A percentile compares a stretch with the other conserved stretches of the same genome.
phyloP scores from a whole-genome alignment of 2,888 invertebrate species.

The Agriopis marginaria region DNA sequence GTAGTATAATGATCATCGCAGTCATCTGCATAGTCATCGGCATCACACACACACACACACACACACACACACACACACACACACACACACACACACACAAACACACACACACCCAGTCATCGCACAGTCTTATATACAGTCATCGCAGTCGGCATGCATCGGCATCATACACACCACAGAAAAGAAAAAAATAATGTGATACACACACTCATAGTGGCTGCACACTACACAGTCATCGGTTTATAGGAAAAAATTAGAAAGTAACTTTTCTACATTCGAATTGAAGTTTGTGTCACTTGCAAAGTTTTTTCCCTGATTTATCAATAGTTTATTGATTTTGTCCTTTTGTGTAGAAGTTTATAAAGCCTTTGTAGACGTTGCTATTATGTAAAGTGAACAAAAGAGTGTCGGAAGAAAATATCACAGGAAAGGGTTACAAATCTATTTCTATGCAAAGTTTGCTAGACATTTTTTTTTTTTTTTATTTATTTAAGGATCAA shows the following conservation, averaged over 20 bases:
- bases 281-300: conserved; percentile 24
- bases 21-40: too few species aligned
- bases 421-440: conserved; percentile 8
- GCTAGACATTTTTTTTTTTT: too few species aligned
- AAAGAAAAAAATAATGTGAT: too few species aligned
- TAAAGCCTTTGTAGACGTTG: conserved; percentile 21
- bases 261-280: conserved; percentile 16
- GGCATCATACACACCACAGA: too few species aligned
- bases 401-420: neutral
- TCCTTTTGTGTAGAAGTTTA: conserved; percentile 31
- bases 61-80: too few species aligned
- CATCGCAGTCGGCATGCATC: too few species aligned
- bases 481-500: too few species aligned
- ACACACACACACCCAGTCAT: too few species aligned
- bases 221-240: neutral
- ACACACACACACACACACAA: too few species aligned
- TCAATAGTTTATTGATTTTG: conserved; percentile 35
- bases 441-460: neutral
- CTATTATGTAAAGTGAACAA: conserved; percentile 28
- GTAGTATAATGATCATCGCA: too few species aligned
- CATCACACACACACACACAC: too few species aligned
- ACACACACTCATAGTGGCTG: neutral
- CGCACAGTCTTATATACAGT: too few species aligned
- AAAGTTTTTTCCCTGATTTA: conserved; percentile 22
- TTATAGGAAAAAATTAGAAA: conserved; percentile 23